phyloP scores from a whole-genome alignment of 2,888 invertebrate genomes.

The Isotomurus palustris region DNA sequence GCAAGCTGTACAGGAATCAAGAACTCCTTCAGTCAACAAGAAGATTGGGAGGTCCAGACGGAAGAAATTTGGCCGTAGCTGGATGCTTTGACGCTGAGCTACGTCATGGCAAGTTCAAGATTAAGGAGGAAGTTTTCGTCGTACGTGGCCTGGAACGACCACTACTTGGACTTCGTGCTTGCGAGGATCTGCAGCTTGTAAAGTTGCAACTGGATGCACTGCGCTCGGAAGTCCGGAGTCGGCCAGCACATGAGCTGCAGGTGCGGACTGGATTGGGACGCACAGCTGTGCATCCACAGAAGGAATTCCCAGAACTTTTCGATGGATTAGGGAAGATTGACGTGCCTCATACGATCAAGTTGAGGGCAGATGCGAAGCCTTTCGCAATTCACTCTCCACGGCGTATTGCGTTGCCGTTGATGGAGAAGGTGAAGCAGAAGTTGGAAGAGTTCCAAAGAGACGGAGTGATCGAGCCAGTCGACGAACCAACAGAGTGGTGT shows the following conservation, averaged over 20 bases:
- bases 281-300: background rate
- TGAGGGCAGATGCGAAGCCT: slow-evolving; percentile 45
- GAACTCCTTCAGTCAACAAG: background rate
- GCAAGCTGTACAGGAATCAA: background rate
- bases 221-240: background rate
- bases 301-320: slow-evolving; percentile 11
- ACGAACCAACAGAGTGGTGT: slow-evolving; percentile 48
- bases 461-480: slow-evolving; percentile 47
- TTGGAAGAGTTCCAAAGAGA: slow-evolving; percentile 44
- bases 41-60: slow-evolving; percentile 5
- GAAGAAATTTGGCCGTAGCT: background rate
- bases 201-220: no score
- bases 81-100: background rate
- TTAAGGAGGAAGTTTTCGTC: slow-evolving; percentile 1
- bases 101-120: background rate
- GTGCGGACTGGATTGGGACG: background rate
- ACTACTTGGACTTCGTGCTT: slow-evolving; percentile 8
- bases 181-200: slow-evolving; percentile 10
- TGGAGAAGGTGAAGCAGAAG: slow-evolving; percentile 47
- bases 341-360: slow-evolving; percentile 37
- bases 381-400: slow-evolving; percentile 46
- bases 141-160: slow-evolving; percentile 10
- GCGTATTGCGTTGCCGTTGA: slow-evolving; percentile 47
- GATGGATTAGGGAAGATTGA: slow-evolving; percentile 11
- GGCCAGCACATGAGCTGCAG: no score